These are phyloP conservation scores for Peromyscus leucopus DNA, from an alignment of 2,113 vertebrate genomes.

Conservation along the genomic window DNA sequence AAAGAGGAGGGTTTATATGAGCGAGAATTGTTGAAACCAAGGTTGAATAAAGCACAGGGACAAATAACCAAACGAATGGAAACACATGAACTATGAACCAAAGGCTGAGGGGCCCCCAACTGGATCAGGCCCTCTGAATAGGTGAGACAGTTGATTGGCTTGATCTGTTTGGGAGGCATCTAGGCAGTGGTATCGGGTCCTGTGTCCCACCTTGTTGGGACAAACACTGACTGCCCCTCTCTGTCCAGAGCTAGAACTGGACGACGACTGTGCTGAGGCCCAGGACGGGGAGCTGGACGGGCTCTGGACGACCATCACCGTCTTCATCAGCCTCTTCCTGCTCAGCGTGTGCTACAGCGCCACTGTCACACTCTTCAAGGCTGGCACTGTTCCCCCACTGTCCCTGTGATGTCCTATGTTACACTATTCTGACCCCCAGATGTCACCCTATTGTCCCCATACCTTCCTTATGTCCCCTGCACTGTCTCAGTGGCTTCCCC, in stretches of 20 bases:
- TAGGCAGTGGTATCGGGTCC: too few relatives aligned
- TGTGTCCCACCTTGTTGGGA: too few relatives aligned
- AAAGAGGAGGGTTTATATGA: too few relatives aligned
- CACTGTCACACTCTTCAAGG: conserved; percentile 77
- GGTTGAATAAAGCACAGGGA: too few relatives aligned
- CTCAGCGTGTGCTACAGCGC: conserved; percentile 82
- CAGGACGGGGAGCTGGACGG: conserved; percentile 69
- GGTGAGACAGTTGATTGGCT: too few relatives aligned
- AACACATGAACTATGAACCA: too few relatives aligned
- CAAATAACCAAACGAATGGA: too few relatives aligned
- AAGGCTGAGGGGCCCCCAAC: too few relatives aligned
- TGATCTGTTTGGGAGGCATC: too few relatives aligned
- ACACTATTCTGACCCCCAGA: background rate
- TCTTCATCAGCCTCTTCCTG: conserved; percentile 84
- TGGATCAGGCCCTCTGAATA: too few relatives aligned
- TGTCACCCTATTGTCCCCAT: background rate
- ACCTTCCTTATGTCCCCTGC: background rate
- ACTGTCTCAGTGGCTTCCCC: background rate
- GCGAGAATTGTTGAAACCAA: too few relatives aligned
- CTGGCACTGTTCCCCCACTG: conserved; percentile 28
- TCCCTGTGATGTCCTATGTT: background rate
- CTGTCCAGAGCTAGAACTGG: conserved; percentile 37
- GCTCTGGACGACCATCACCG: conserved; percentile 78
- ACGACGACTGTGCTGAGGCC: conserved; percentile 6
- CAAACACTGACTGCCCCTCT: too few relatives aligned